Evolutionary conservation across 2,888 invertebrate species (phyloP).

Genomic region (Lordiphosa fenestrarum): DNA sequence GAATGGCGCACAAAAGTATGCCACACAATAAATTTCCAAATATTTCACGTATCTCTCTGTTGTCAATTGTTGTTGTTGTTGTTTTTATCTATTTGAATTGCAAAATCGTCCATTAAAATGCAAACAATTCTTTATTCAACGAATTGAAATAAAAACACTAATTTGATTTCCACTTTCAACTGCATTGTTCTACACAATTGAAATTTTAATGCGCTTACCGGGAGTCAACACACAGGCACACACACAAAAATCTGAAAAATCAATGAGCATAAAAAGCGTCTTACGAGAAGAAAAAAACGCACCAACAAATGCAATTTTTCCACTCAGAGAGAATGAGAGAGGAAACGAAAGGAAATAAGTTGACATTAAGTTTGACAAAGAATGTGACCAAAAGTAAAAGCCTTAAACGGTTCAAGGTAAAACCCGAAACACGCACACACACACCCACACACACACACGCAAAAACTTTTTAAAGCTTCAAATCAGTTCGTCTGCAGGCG

Average conservation of each 20-base stretch:
- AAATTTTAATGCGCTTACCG: conserved; percentile 2
- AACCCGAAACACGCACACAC: not conserved
- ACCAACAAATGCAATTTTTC: not conserved
- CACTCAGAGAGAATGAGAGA: not conserved
- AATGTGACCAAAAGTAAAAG: conserved; percentile 7
- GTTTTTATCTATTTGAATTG: not conserved
- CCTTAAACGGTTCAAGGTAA: conserved; percentile 18
- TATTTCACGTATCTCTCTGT: not conserved
- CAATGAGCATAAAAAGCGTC: conserved; percentile 10
- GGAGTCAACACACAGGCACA: conserved; percentile 6
- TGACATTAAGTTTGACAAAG: conserved; percentile 12
- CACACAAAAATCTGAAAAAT: not conserved
- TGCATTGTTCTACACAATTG: conserved; percentile 1
- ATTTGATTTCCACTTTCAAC: not conserved
- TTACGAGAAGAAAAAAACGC: not conserved
- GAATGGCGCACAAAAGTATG: conserved; percentile 4
- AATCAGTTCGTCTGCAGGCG: conserved; percentile 6
- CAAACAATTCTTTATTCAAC: not conserved
- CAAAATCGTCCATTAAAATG: conserved; percentile 8
- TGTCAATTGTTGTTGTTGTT: not conserved
- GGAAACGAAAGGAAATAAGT: not conserved
- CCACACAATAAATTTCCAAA: not conserved
- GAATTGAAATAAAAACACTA: conserved; percentile 4
- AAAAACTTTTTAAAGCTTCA: conserved; percentile 2
- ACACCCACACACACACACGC: conserved; percentile 2